These are phyloP conservation scores for Harpalus rubripes DNA, from an alignment of 2,888 invertebrate genomes.

Conservation along the genomic window DNA sequence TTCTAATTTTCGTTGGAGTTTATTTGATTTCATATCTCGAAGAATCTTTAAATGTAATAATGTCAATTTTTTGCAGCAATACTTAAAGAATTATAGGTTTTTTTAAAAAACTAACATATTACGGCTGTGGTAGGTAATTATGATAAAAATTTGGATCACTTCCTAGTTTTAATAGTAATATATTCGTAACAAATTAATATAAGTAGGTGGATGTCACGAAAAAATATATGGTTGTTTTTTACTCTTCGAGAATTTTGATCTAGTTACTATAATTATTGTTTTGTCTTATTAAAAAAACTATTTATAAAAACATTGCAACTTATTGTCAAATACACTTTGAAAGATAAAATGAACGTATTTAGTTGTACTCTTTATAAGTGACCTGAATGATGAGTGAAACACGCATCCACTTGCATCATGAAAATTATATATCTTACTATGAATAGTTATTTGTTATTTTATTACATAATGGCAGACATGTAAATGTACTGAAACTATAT, in stretches of 20 bases:
- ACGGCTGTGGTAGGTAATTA: neutral
- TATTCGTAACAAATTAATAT: neutral
- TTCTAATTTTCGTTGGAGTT: constrained; percentile 13
- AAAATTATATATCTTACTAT: too few relatives aligned
- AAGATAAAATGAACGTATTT: neutral
- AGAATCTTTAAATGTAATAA: neutral
- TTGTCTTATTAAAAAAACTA: neutral
- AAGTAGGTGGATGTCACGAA: constrained; percentile 11
- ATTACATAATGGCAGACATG: too few relatives aligned
- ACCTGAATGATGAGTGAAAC: constrained; percentile 9
- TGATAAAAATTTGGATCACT: constrained; percentile 13
- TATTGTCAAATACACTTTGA: neutral
- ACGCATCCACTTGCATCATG: constrained; percentile 5
- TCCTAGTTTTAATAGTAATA: constrained; percentile 9
- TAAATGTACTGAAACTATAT: too few relatives aligned
- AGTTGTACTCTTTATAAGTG: constrained; percentile 5
- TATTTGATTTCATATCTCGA: neutral
- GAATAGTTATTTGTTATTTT: too few relatives aligned
- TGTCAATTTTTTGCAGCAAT: constrained; percentile 17
- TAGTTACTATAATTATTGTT: constrained; percentile 15
- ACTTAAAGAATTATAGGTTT: constrained; percentile 3
- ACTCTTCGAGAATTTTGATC: constrained; percentile 1
- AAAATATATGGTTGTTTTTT: neutral
- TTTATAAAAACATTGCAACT: neutral
- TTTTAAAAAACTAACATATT: neutral